Base-by-base conservation (phyloP, 2,797 vertebrate genomes). In the Oceanodroma leucorhoa region DNA sequence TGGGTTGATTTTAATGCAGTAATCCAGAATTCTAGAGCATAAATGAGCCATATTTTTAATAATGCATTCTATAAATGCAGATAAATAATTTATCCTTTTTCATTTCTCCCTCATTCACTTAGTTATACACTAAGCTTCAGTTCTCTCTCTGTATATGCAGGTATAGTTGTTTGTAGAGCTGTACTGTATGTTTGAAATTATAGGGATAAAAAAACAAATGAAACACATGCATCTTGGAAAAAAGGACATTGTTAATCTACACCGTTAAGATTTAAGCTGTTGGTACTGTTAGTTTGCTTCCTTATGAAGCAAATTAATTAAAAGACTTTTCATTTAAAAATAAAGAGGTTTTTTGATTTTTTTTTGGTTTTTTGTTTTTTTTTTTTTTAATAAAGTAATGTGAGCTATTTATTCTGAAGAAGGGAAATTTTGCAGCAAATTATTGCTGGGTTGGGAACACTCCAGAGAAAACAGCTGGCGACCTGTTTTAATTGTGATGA, bases 401-500 rank as follows among this genome's bases (percentile, higher is more conserved):
- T 21, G 14, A 91, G 18, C 57, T 72, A 6, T 84, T 97, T 95
- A 26, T 93, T 19, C 27, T 69, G 54, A 94, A 55, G 15, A 69
- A 30, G 64, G 20, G 62, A 79, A 50, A 77, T 75, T 73, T 94
- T 83, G 36, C 26, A 67, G 55, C 36, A 87, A 62, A 26, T 61
- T 93, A 22, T 73, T 94, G 29, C 89, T 91, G 73, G 40, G 32
- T 86, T 86, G 30, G 71, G 65, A 92, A 50, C 43, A 11, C 65
- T 93, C 27, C 77, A 93, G 75, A 85, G 77, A 93, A 67, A 76
- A 91, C 78, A 94, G 79, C 82, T 95, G 46, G 61, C 36, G 32
- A 88, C 57, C n/a, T 78, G 54, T 86, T 96, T 92, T 88, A 84
- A 26, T 87, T 94, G 61, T 94, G 60, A 83, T 67, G 70, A 86